Base-by-base conservation (phyloP, 2,113 vertebrate species). In the Microtus pennsylvanicus region DNA sequence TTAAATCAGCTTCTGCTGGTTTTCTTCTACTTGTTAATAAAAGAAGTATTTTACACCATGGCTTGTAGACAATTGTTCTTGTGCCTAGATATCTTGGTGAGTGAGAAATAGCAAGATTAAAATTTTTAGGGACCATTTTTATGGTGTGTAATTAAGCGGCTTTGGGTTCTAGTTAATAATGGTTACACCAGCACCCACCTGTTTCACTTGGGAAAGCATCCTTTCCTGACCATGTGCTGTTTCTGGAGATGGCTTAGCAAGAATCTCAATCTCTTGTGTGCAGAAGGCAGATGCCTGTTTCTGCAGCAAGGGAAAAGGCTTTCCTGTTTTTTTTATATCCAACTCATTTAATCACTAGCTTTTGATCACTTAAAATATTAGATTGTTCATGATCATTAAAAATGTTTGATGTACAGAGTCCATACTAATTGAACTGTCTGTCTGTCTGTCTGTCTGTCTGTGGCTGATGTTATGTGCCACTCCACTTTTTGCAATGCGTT, bases 281-380 rank as follows among this genome's bases (percentile, higher is more conserved):
- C 2, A 83, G 19, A 90, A 78, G 22, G 42, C 9, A 87, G 85
- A 67, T 80, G 21, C 42, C 30, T 72, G 30, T 75, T 85, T 87
- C 69, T 55, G 0, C 61, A 45, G 8, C 5, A 38, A 80, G 0
- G 22, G 13, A 5, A 87, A 90, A 87, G 0, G 2, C 72, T 8
- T 87, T 17, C 75, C 7, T 1, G 10, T n/a, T 26, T 5, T 55
- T 55, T 55, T 55, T 17, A 5, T 0, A 35, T 72, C 21, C 86
- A 28, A 3, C 17, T 22, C 22, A 26, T 5, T 22, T 65, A 47
- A 95, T 94, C 38, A 30, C 12, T 78, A 90, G 10, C 63, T 26
- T 90, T 85, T 91, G 67, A 42, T 45, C 28, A 69, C 52, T 87
- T 67, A n/a, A 96, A 91, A 47, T 47, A 67, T 61, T 58, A 63